These are phyloP conservation scores for Crotophaga sulcirostris DNA, from an alignment of 2,113 vertebrate species.

Conservation along the genomic window DNA sequence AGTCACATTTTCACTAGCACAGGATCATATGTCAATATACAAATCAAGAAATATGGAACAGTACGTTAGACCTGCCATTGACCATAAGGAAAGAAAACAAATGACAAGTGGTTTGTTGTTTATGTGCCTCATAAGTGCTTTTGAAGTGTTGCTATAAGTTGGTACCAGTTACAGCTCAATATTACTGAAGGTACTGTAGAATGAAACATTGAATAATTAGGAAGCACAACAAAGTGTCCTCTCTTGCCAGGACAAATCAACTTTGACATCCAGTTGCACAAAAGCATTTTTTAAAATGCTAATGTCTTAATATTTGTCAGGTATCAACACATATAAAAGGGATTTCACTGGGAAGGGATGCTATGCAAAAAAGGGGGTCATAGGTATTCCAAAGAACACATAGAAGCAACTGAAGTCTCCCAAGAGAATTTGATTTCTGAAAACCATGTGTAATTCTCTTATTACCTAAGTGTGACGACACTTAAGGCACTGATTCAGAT, in stretches of 20 bases:
- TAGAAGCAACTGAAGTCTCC: background rate
- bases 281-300: background rate
- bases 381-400: background rate
- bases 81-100: background rate
- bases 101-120: background rate
- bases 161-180: background rate
- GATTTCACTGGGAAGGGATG: background rate
- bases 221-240: background rate
- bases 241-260: background rate
- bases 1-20: background rate
- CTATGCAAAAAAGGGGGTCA: background rate
- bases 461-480: background rate
- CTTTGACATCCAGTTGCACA: background rate
- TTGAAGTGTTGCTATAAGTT: background rate
- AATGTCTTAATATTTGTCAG: background rate
- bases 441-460: background rate
- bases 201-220: background rate
- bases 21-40: background rate
- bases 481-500: background rate
- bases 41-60: background rate
- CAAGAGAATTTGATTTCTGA: background rate
- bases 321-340: background rate
- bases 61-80: accelerated
- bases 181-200: accelerated
- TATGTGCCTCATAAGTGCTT: background rate